Percentiles rank a stretch among this genome's conserved stretches.
Conservation (phyloP, 2,888 invertebrate genomes). For the Leucophora obtusa region DNA sequence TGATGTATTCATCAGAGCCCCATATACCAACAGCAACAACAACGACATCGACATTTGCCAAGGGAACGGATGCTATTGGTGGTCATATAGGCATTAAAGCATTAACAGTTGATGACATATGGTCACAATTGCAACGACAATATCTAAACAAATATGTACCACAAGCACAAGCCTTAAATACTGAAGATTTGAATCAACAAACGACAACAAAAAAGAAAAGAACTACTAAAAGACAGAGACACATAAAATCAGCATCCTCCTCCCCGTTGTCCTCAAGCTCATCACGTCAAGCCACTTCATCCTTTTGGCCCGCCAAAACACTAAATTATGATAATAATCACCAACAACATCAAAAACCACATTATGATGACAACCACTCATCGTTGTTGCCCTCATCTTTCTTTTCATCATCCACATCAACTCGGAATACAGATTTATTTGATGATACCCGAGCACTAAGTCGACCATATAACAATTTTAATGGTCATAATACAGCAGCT, state of each 20-base stretch:
- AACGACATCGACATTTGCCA: neutral
- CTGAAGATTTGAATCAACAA: neutral
- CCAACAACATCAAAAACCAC: conserved; percentile 42
- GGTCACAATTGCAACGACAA: conserved; percentile 71
- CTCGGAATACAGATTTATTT: conserved; percentile 42
- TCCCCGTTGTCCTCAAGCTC: neutral
- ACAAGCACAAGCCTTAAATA: conserved; percentile 64
- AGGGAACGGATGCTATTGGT: neutral
- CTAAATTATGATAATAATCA: conserved; percentile 43
- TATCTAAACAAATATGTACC: conserved; percentile 66
- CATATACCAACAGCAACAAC: neutral
- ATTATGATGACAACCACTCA: conserved; percentile 43
- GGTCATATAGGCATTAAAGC: conserved; percentile 67
- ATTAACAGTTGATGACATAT: conserved; percentile 70
- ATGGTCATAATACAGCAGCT: neutral
- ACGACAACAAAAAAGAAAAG: conserved; percentile 35
- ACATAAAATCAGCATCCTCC: conserved; percentile 26
- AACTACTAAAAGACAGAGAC: conserved; percentile 51
- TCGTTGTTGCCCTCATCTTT: conserved; percentile 27
- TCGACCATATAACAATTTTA: conserved; percentile 41
- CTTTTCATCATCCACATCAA: conserved; percentile 14
- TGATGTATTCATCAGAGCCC: conserved; percentile 38
- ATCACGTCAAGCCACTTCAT: conserved; percentile 5
- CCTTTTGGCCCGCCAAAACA: conserved; percentile 45
- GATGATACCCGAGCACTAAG: neutral